These are phyloP conservation scores for Tragelaphus buxtoni DNA, from an alignment of 2,113 vertebrate genomes.

Conservation along the genomic window DNA sequence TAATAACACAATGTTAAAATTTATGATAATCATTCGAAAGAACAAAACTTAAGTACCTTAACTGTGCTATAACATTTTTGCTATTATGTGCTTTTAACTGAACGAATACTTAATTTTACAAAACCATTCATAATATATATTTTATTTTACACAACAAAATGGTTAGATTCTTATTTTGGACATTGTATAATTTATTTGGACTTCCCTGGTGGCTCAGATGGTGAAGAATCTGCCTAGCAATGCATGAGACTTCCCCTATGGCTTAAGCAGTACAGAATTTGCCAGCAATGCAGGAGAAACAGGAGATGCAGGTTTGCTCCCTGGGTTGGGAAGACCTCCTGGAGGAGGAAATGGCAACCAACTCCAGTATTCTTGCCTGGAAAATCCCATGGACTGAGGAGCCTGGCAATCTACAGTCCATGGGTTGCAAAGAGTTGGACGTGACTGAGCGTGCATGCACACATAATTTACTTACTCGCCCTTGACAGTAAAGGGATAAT, in stretches of 20 bases:
- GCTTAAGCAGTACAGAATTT: not conserved
- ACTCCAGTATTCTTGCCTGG: not conserved
- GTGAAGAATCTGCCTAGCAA: not conserved
- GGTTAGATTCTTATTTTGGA: conserved; percentile 11
- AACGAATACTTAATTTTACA: conserved; percentile 25
- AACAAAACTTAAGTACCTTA: not conserved
- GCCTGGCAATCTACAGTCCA: not conserved
- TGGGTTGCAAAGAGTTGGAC: not conserved
- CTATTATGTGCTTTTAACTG: conserved; percentile 21
- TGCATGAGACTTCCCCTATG: not conserved
- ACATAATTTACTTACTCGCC: not conserved
- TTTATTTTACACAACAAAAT: conserved; percentile 22
- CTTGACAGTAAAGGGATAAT: conserved; percentile 17
- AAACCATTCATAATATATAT: not conserved
- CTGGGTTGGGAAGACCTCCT: not conserved
- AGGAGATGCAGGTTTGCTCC: not conserved
- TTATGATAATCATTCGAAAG: not conserved
- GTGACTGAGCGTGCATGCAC: accelerated
- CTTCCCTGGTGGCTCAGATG: not conserved
- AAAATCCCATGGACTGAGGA: not conserved
- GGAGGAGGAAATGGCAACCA: not conserved
- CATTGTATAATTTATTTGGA: not conserved
- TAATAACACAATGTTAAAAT: not conserved
- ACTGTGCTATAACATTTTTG: not conserved
- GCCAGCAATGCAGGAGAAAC: not conserved